These are phyloP conservation scores for Columba guinea DNA, from an alignment of 2,797 vertebrate species.

Conservation along the genomic window DNA sequence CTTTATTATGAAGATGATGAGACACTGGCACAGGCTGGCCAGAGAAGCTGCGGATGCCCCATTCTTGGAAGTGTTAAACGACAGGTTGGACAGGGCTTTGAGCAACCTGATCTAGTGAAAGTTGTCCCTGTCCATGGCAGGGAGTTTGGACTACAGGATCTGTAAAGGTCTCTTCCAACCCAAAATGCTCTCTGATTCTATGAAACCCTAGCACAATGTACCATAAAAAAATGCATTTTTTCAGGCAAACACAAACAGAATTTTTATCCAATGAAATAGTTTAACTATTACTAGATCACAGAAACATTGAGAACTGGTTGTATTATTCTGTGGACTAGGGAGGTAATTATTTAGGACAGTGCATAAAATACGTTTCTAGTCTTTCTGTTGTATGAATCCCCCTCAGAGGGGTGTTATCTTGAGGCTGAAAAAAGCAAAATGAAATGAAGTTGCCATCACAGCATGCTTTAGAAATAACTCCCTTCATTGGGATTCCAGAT, in stretches of 20 bases:
- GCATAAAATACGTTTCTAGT: background rate
- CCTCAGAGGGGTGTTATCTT: background rate
- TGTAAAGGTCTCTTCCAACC: fast-evolving
- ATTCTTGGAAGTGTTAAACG: background rate
- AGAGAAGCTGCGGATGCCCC: fast-evolving
- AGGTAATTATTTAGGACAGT: background rate
- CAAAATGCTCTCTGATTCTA: background rate
- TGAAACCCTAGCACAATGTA: background rate
- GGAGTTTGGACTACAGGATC: fast-evolving
- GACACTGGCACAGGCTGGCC: fast-evolving
- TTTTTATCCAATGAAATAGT: background rate
- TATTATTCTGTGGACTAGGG: background rate
- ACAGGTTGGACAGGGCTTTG: fast-evolving
- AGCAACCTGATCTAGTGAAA: fast-evolving
- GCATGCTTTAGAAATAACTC: background rate
- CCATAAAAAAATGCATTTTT: background rate
- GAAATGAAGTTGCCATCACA: background rate
- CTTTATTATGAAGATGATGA: background rate
- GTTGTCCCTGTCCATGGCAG: fast-evolving
- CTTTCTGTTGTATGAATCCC: background rate
- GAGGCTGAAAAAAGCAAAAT: background rate
- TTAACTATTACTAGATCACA: background rate
- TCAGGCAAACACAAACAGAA: background rate
- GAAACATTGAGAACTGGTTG: background rate
- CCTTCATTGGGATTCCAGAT: conserved; percentile 17